Base-by-base conservation (phyloP, 2,888 invertebrate genomes). In the Tipula unca region DNA sequence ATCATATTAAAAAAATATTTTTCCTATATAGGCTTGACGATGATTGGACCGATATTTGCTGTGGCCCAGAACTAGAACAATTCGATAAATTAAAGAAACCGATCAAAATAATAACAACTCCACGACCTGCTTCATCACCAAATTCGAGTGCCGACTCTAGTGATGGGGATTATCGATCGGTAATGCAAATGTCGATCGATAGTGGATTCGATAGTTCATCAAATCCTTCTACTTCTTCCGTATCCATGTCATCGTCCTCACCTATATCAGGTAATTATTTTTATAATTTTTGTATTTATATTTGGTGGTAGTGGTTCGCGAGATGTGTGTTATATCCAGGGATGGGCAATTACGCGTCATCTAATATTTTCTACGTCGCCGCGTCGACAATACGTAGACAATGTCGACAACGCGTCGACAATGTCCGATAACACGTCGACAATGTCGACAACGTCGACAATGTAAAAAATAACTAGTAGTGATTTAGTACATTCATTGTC, bases 131-230 rank as follows among this genome's bases (percentile, higher is more conserved):
- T 83, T 87, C 87, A 14, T 88, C 87, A 29, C 86, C 87, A 14
- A 54, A 54, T 10, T 86, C 85, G 4, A 86, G 87, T 86, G 84
- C 86, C 87, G 1, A 88, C 88, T 82, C 48, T 1, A 85, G 29
- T 54, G 85, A 54, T 20, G 69, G 17, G 8, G 35, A 85, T 54
- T 32, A 85, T 13, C 20, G 36, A 39, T 84, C 84, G 20, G 84
- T 84, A 39, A 84, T 54, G 32, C 85, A 35, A 85, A 85, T 85
- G 85, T 82, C 35, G 82, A 85, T 85, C 13, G 90, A 90, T 86
- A 89, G 90, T 5, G 90, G 90, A 0, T 90, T 90, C 85, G 90
- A 90, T 85, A 89, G 90, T 35, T 89, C 90, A 54, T 87, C 88
- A 10, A 87, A 87, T 29, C 86, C 86, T 85, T 83, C 86, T 35